Percentiles rank a stretch among this genome's conserved stretches.
phyloP scores from a whole-genome alignment of 2,888 invertebrate genomes.

The Agrilus cyanescens region DNA sequence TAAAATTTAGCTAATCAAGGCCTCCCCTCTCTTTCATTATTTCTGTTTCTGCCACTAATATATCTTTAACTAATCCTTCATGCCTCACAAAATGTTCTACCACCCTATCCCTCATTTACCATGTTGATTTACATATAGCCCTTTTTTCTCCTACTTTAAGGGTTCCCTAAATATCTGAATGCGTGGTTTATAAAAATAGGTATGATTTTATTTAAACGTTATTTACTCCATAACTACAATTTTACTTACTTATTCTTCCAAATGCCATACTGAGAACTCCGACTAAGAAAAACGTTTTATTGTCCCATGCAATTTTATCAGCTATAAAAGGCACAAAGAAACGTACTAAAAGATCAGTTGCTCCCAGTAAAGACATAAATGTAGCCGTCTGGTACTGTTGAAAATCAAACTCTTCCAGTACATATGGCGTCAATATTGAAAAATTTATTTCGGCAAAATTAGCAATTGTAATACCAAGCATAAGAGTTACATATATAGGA shows the following conservation, averaged over 20 bases:
- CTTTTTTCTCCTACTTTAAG: no score
- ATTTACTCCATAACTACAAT: not conserved
- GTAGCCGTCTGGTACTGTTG: conserved; percentile 48
- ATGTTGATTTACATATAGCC: no score
- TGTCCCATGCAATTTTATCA: conserved; percentile 57
- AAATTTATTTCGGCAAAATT: conserved; percentile 63
- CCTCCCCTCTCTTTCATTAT: no score
- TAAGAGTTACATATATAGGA: conserved; percentile 55
- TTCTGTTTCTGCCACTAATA: no score
- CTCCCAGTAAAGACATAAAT: conserved; percentile 57
- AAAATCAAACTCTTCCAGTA: conserved; percentile 55
- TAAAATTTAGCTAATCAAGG: no score
- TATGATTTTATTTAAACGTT: no score
- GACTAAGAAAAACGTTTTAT: conserved; percentile 56
- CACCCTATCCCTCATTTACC: no score
- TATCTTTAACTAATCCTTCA: no score
- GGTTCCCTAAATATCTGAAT: no score
- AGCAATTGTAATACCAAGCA: conserved; percentile 58
- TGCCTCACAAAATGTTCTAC: no score
- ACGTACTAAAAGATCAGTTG: conserved; percentile 51
- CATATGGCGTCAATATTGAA: conserved; percentile 60
- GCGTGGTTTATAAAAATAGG: no score
- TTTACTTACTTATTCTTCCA: conserved; percentile 48
- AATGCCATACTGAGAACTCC: conserved; percentile 55
- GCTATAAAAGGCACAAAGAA: conserved; percentile 58